Evolutionary conservation across 2,888 invertebrate genomes (phyloP).

Genomic region (Yponomeuta plumbellus): DNA sequence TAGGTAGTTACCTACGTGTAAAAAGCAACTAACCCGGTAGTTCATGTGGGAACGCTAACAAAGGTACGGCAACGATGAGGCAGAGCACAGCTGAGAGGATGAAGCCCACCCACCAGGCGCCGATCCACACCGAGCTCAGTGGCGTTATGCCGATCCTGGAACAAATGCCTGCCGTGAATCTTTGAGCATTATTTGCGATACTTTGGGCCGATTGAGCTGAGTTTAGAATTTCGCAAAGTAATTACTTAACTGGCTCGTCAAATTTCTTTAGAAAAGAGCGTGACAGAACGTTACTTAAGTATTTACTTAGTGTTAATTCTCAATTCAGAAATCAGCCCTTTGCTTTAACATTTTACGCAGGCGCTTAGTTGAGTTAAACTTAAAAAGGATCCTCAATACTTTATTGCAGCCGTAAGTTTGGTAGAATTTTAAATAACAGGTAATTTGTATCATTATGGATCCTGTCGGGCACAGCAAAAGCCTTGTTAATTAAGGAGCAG

Average conservation of each 20-base stretch:
- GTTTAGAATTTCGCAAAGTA: slow-evolving; percentile 3
- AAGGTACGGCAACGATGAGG: slow-evolving; percentile 81
- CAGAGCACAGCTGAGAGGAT: slow-evolving; percentile 80
- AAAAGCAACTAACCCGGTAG: slow-evolving; percentile 77
- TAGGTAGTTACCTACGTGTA: not conserved
- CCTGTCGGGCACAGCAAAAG: too few species aligned
- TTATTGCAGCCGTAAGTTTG: too few species aligned
- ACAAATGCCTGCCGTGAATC: not conserved
- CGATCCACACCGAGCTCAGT: slow-evolving; percentile 86
- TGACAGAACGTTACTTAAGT: too few species aligned
- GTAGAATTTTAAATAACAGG: too few species aligned
- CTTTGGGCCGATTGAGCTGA: too few species aligned
- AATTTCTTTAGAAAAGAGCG: too few species aligned
- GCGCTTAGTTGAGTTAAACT: not conserved
- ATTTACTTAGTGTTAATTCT: too few species aligned
- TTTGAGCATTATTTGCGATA: not conserved
- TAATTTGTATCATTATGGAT: too few species aligned
- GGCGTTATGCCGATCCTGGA: slow-evolving; percentile 82
- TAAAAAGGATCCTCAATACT: too few species aligned
- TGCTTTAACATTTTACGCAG: not conserved
- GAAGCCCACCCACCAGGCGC: slow-evolving; percentile 93
- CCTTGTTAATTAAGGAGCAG: too few species aligned
- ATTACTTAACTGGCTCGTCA: too few species aligned
- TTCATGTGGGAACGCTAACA: slow-evolving; percentile 83
- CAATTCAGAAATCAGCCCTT: not conserved